Base-by-base conservation (phyloP, 2,888 invertebrate genomes). In the Blastobasis lacticolella region DNA sequence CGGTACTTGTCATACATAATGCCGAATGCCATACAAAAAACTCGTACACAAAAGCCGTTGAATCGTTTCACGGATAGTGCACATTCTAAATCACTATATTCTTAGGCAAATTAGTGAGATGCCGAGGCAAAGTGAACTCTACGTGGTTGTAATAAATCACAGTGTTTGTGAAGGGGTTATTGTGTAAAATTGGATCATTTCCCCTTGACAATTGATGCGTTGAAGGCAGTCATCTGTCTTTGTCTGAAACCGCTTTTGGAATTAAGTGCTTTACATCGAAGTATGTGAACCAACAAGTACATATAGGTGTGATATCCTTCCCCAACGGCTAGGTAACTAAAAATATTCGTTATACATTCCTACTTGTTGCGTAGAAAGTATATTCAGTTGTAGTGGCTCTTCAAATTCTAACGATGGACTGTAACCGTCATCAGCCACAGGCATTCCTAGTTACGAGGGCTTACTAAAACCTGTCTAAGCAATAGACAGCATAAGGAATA, bases 171-270 rank as follows among this genome's bases (percentile, higher is more conserved):
- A 59, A 49, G 10, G 52, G 5, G 4, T 42, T 41, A n/a, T 51
- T 43, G 44, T 54, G 50, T 54, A 55, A 52, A 60, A 73, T 69
- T 71, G 71, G 73, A 72, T 77, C 75, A 73, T 71, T 74, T 77
- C 65, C 69, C 64, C 64, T 66, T 70, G 68, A 77, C 77, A 73
- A 72, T 73, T 67, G 72, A 74, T 61, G 67, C 61, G 72, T 64
- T 76, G 73, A 73, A 69, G 64, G 69, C 62, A 65, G 66, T 66
- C 71, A 78, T 79, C 74, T 68, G 66, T 75, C 75, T 71, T 58
- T 63, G 74, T 73, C 77, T 56, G 57, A 3, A 23, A 23, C 23
- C 23, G 23, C 23, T 23, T 23, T 23, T 23, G 3, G 23, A 23
- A 23, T 23, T 23, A 23, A 23, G 23, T 23, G 23, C 23, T 23